Conservation (phyloP, 2,888 invertebrate genomes). For the Allophyes oxyacanthae region DNA sequence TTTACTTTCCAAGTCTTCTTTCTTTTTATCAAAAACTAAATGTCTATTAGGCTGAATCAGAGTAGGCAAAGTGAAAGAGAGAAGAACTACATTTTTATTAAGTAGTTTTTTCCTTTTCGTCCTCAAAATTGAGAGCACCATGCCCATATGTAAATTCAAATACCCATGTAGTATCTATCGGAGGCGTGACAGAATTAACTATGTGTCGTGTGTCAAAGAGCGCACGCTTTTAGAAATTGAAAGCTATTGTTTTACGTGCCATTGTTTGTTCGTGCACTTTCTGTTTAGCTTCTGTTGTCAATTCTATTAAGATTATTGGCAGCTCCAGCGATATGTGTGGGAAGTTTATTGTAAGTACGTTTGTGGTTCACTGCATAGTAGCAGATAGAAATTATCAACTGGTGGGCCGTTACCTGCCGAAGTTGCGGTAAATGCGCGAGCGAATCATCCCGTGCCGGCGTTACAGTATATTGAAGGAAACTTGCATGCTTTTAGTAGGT, state of each 20-base stretch:
- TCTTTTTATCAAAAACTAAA: no score
- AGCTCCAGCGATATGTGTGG: conserved; percentile 19
- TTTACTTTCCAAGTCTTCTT: no score
- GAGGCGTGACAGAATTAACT: conserved; percentile 40
- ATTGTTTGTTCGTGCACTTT: conserved; percentile 52
- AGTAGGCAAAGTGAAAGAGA: no score
- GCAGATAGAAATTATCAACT: no score
- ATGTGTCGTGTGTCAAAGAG: conserved; percentile 41
- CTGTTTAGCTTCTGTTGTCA: conserved; percentile 45
- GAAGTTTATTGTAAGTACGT: conserved; percentile 19
- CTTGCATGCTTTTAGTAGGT: no score
- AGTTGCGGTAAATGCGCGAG: no score
- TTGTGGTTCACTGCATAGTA: not conserved
- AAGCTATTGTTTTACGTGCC: conserved; percentile 56
- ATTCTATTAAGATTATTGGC: conserved; percentile 31
- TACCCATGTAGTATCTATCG: conserved; percentile 20
- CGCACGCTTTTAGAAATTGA: conserved; percentile 56
- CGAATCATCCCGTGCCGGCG: no score
- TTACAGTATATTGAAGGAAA: no score
- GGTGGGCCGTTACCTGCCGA: no score
- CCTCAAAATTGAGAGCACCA: conserved; percentile 20
- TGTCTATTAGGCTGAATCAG: no score
- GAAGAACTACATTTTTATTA: no score
- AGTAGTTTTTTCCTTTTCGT: no score
- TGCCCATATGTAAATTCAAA: conserved; percentile 36